These are phyloP conservation scores for Nomada ruficornis DNA, from an alignment of 2,888 invertebrate genomes.

Conservation along the genomic window DNA sequence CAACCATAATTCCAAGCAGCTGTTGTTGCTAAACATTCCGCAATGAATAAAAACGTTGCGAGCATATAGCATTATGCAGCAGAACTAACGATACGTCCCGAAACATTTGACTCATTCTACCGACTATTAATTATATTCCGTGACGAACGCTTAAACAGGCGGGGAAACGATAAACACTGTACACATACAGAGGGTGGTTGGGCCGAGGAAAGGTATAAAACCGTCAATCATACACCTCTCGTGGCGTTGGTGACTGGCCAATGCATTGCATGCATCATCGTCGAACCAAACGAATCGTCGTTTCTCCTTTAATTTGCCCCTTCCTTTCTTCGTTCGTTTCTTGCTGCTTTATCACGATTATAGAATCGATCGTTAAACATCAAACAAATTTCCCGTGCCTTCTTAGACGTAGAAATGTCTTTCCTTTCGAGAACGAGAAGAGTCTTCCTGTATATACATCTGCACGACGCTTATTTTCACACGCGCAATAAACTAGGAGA, in stretches of 20 bases:
- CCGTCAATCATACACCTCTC: slow-evolving; percentile 63
- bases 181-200: slow-evolving; percentile 10
- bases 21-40: neutral
- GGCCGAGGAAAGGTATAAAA: slow-evolving; percentile 24
- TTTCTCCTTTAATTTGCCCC: neutral
- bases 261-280: slow-evolving; percentile 61
- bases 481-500: slow-evolving; percentile 44
- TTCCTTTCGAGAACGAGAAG: neutral
- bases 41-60: slow-evolving; percentile 18
- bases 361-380: slow-evolving; percentile 25
- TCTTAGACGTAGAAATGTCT: neutral
- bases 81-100: slow-evolving; percentile 72
- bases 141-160: slow-evolving; percentile 42
- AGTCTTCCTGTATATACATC: slow-evolving; percentile 1
- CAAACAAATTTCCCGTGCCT: neutral
- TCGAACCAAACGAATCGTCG: slow-evolving; percentile 26
- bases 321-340: neutral
- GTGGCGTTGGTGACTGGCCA: slow-evolving; percentile 44
- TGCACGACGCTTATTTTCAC: slow-evolving; percentile 34
- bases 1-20: neutral
- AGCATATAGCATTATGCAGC: slow-evolving; percentile 46
- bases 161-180: slow-evolving; percentile 37
- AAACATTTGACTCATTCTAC: slow-evolving; percentile 73
- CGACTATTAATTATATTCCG: slow-evolving; percentile 68
- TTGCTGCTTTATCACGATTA: neutral